Evolutionary conservation across 2,888 invertebrate species (phyloP).

Genomic region (Congeria kusceri): DNA sequence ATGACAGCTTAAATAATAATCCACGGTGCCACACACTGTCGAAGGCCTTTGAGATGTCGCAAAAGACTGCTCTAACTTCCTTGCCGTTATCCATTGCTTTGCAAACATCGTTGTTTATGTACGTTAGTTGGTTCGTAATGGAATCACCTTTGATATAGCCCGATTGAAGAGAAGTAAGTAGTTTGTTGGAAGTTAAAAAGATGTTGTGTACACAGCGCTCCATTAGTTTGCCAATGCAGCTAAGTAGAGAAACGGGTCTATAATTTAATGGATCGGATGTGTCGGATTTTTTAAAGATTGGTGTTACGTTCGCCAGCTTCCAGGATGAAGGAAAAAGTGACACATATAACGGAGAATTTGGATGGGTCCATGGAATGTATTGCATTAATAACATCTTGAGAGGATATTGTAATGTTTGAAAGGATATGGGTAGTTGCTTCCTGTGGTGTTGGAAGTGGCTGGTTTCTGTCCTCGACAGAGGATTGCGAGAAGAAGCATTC

Average conservation of each 20-base stretch:
- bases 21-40: conserved; percentile 17
- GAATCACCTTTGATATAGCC: conserved; percentile 24
- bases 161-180: background rate
- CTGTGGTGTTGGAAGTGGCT: background rate
- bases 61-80: conserved; percentile 14
- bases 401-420: background rate
- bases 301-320: conserved; percentile 26
- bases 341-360: background rate
- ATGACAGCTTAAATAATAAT: background rate
- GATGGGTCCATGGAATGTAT: background rate
- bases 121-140: conserved; percentile 6
- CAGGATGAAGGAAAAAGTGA: conserved; percentile 15
- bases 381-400: background rate
- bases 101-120: conserved; percentile 11
- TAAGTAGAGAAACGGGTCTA: conserved; percentile 20
- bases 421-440: background rate
- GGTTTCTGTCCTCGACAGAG: background rate
- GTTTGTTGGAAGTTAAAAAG: background rate
- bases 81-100: background rate
- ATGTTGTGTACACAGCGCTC: conserved; percentile 24
- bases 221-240: conserved; percentile 14
- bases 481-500: conserved; percentile 5
- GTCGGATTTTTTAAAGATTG: conserved; percentile 23
- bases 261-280: conserved; percentile 4
- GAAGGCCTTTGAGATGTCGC: conserved; percentile 5